Evolutionary conservation across 2,888 invertebrate species (phyloP).

Genomic region (Magallana nippona): DNA sequence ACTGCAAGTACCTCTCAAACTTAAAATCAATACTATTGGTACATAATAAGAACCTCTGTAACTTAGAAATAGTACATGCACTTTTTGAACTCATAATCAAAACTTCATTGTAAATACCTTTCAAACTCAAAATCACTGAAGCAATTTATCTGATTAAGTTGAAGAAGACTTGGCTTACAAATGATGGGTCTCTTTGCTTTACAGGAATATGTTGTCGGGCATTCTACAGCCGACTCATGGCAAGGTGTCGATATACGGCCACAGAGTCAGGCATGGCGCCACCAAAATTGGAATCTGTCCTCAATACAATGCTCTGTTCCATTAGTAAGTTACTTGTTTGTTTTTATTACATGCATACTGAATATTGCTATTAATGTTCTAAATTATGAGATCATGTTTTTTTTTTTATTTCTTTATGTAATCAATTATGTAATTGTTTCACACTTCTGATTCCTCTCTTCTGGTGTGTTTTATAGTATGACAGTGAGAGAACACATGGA

Average conservation of each 20-base stretch:
- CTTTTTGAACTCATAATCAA: too few species aligned
- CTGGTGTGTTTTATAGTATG: slow-evolving; percentile 69
- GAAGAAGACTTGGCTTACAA: background rate
- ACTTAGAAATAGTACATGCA: too few species aligned
- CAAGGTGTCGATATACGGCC: slow-evolving; percentile 62
- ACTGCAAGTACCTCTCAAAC: background rate
- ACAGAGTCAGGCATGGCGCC: slow-evolving; percentile 50
- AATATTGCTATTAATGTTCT: too few species aligned
- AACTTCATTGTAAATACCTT: slow-evolving; percentile 45
- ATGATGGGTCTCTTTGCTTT: background rate
- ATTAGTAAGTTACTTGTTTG: slow-evolving; percentile 72
- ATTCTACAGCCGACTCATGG: slow-evolving; percentile 71
- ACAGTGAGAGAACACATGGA: slow-evolving; percentile 80
- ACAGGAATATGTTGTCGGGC: slow-evolving; percentile 77
- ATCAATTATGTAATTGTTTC: too few species aligned
- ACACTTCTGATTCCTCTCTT: background rate
- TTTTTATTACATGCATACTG: background rate
- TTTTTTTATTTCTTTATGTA: too few species aligned
- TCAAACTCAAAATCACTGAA: background rate
- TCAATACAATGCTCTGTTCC: slow-evolving; percentile 80
- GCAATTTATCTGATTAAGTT: background rate
- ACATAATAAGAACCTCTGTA: too few species aligned
- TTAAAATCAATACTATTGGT: too few species aligned
- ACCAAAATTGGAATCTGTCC: slow-evolving; percentile 79
- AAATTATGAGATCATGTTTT: too few species aligned